Evolutionary conservation across 2,888 invertebrate genomes (phyloP).

Genomic region (Tricholauxania praeusta): DNA sequence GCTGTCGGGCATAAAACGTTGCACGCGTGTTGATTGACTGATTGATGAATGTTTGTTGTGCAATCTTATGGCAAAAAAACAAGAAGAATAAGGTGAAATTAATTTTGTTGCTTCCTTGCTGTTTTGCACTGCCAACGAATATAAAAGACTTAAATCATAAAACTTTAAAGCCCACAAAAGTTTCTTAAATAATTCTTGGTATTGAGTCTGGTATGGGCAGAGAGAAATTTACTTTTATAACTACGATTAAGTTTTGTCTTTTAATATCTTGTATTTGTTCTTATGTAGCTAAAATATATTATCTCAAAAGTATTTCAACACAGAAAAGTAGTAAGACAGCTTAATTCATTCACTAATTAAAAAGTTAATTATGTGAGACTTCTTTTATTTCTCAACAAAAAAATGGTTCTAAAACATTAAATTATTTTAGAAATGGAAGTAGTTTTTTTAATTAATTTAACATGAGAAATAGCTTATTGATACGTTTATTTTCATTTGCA

Average conservation of each 20-base stretch:
- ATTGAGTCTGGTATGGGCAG: constrained; percentile 6
- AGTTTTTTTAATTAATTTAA: too few species aligned
- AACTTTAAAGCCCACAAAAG: neutral
- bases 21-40: constrained; percentile 29
- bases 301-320: neutral
- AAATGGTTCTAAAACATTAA: too few species aligned
- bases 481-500: neutral
- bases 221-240: neutral
- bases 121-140: too few species aligned
- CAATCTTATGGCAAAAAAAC: neutral
- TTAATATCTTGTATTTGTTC: neutral
- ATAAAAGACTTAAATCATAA: too few species aligned
- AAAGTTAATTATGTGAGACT: too few species aligned
- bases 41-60: constrained; percentile 22
- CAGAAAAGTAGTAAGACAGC: too few species aligned
- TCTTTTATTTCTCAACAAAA: too few species aligned
- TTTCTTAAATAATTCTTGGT: constrained; percentile 8
- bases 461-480: neutral
- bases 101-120: too few species aligned
- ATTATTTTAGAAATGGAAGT: too few species aligned
- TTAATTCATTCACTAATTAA: too few species aligned
- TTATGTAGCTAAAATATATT: neutral
- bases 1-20: constrained; percentile 1
- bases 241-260: neutral
- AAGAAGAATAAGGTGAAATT: too few species aligned